phyloP scores from a whole-genome alignment of 2,888 invertebrate genomes.

The Oscheius myriophilus region DNA sequence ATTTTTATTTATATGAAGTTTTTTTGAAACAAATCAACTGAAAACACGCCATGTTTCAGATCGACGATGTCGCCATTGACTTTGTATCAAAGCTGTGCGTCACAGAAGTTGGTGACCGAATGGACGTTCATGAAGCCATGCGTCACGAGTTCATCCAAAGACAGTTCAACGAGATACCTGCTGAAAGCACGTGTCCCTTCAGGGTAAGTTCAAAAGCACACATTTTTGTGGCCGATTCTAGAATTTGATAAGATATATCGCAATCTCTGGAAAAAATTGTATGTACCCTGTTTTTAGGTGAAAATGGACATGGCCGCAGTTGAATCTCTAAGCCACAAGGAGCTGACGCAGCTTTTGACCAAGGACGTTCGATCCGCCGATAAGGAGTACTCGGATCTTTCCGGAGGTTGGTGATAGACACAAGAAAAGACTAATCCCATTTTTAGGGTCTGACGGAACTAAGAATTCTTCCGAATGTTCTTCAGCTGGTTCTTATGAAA shows the following conservation, averaged over 20 bases:
- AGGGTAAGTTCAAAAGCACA: constrained; percentile 35
- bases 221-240: not conserved
- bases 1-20: too few relatives aligned
- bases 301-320: constrained; percentile 68
- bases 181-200: constrained; percentile 60
- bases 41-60: too few relatives aligned
- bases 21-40: too few relatives aligned
- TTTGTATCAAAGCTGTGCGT: constrained; percentile 53
- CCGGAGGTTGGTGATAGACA: constrained; percentile 34
- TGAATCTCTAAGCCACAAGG: constrained; percentile 56
- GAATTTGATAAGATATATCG: not conserved
- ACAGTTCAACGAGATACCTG: constrained; percentile 38
- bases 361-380: constrained; percentile 61
- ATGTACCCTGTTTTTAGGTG: constrained; percentile 45
- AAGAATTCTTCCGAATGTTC: constrained; percentile 19
- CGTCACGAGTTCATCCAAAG: constrained; percentile 55
- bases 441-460: constrained; percentile 23
- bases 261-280: not conserved
- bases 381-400: constrained; percentile 30
- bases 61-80: constrained; percentile 47
- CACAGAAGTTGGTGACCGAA: constrained; percentile 51
- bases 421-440: not conserved
- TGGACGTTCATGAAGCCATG: constrained; percentile 59
- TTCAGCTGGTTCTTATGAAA: constrained; percentile 23
- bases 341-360: constrained; percentile 55